Evolutionary conservation across 2,888 invertebrate species (phyloP).

Genomic region (Tillus elongatus): DNA sequence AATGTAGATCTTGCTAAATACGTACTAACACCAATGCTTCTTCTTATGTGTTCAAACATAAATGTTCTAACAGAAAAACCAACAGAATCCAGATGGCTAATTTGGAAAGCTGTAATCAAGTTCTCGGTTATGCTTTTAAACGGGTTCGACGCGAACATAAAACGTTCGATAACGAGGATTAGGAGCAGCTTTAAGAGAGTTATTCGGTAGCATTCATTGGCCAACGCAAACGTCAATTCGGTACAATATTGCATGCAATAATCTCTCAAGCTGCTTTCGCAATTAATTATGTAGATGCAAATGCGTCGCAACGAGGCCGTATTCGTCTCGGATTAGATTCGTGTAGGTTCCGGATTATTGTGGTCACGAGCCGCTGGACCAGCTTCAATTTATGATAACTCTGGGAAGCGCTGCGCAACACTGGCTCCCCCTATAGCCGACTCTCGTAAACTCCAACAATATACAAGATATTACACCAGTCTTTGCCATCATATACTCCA

Average conservation of each 20-base stretch:
- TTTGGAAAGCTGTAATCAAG: no score
- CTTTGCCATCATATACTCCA: neutral
- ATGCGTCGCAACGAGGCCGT: constrained; percentile 20
- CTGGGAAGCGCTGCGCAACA: no score
- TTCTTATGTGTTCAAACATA: no score
- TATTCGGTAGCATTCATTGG: constrained; percentile 1
- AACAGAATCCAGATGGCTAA: no score
- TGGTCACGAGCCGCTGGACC: constrained; percentile 18
- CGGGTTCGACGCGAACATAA: no score
- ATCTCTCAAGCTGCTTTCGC: constrained; percentile 16
- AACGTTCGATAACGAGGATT: no score
- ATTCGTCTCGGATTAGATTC: constrained; percentile 22
- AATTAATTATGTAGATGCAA: constrained; percentile 22
- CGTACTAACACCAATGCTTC: no score
- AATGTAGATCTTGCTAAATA: no score
- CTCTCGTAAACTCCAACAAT: neutral
- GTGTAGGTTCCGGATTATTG: constrained; percentile 18
- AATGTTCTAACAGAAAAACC: no score
- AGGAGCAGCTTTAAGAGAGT: neutral
- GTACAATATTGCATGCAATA: constrained; percentile 7
- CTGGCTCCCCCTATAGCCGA: no score
- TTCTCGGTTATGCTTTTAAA: no score
- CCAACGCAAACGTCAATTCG: constrained; percentile 2
- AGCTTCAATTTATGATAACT: constrained; percentile 20
- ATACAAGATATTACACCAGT: constrained; percentile 3